Conservation (phyloP, 2,797 vertebrate genomes). For the Gallinago solitaria region DNA sequence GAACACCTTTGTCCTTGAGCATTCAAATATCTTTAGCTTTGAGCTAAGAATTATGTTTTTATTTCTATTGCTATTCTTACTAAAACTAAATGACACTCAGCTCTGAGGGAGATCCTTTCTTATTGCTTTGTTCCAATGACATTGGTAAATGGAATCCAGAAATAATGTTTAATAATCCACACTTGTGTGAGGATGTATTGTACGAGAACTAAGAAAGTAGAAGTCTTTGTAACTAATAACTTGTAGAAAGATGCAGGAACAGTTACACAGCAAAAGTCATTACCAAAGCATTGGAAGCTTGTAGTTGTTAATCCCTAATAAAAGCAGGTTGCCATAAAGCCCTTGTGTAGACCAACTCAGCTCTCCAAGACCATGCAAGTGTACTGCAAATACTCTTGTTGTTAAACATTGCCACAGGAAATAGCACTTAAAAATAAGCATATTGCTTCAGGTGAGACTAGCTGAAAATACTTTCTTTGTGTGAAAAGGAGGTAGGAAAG, state of each 20-base stretch:
- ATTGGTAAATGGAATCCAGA: background rate
- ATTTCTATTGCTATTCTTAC: background rate
- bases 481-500: background rate
- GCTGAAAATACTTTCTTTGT: background rate
- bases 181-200: background rate
- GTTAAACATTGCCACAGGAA: background rate
- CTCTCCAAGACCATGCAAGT: background rate
- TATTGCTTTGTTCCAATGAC: background rate
- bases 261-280: background rate
- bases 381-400: background rate
- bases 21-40: background rate
- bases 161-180: background rate
- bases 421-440: background rate
- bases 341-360: background rate
- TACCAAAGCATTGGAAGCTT: background rate
- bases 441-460: background rate
- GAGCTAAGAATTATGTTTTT: background rate
- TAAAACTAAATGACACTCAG: background rate
- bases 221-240: background rate
- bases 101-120: background rate
- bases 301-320: background rate
- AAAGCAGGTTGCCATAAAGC: background rate
- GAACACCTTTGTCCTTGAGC: background rate
- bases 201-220: background rate
- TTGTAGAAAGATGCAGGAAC: background rate